phyloP scores from a whole-genome alignment of 1,140 invertebrate species.

The Lutraria rhynchaena region DNA sequence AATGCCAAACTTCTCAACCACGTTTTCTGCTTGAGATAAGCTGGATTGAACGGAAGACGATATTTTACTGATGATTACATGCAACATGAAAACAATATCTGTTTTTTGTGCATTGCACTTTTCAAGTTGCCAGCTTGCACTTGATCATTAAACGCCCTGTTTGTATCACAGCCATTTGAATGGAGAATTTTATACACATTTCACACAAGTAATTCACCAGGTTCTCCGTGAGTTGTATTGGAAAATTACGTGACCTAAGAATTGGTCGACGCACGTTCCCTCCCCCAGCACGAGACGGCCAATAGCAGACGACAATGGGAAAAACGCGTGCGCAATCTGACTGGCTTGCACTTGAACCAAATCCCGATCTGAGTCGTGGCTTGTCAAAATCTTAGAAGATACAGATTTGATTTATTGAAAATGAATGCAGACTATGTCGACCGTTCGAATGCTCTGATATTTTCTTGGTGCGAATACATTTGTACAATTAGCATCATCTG shows the following conservation, averaged over 20 bases:
- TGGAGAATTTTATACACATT: conserved; percentile 23
- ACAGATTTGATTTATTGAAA: conserved; percentile 2
- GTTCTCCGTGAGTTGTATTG: conserved; percentile 16
- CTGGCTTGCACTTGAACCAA: conserved; percentile 41
- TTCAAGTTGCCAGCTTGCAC: background rate
- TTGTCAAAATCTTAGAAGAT: conserved; percentile 4
- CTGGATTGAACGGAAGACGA: too few species aligned
- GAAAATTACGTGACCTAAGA: conserved; percentile 37
- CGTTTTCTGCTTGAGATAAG: too few species aligned
- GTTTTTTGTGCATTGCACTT: too few species aligned
- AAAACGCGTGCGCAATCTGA: conserved; percentile 22
- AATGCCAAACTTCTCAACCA: too few species aligned
- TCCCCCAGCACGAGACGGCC: conserved; percentile 8
- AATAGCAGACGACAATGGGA: conserved; percentile 17
- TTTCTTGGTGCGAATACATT: too few species aligned
- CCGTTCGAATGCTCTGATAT: too few species aligned
- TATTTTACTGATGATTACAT: too few species aligned
- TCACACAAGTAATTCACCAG: conserved; percentile 37
- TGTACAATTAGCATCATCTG: too few species aligned
- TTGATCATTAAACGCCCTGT: conserved; percentile 26
- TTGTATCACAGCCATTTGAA: conserved; percentile 1
- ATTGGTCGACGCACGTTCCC: conserved; percentile 23
- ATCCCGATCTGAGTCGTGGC: conserved; percentile 6
- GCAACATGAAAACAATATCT: too few species aligned
- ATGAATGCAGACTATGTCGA: background rate